Evolutionary conservation across 2,888 invertebrate species (phyloP), one percentile per base, ranked within the genome.

Genomic region (Xanthia icteritia): DNA sequence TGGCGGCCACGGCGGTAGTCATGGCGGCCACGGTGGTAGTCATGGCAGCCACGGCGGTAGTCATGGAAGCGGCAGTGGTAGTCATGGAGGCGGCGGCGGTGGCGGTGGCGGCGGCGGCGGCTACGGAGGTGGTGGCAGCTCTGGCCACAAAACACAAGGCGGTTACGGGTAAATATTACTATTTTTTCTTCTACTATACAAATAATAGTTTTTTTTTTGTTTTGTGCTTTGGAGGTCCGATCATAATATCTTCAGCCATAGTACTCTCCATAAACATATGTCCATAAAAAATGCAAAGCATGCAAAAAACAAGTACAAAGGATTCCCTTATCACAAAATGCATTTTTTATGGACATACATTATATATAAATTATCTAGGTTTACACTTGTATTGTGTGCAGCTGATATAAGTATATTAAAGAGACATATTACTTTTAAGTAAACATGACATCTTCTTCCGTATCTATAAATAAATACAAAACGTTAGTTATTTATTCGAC

Each of bases 1-100:
- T 11, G 51, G 51, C 2, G 8, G 51, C 51, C 20, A 6, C 3
- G 23, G 51, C 3, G 23, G 8, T 20, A 5, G 48, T 17, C 48
- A 48, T 17, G 80, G 90, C 11, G 76, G 86, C 2, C 79, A 79
- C 0, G 82, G 87, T 2, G 51, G 51, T 51, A 20, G 51, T 51
- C 51, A 6, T 13, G 51, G 51, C 0, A 0, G 51, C 6, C 77
- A 81, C 9, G 20, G 51, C 2, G 20, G 20, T 8, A 20, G 51
- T 23, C 45, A 45, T 15, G 45, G 45, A 45, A 0, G 45, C 31
- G 73, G 79, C 9, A 75, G 68, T 73, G 9, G 74, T 45, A 15
- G 77, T 17, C 51, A 51, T 9, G 51, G 51, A 23, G 70, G 77
- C 5, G 78, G 58, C 36, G 81, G 88, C 9, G 69, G 83, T 2